Conservation (phyloP, 92 coral and sea anemone species). For the Plumapathes pennacea region DNA sequence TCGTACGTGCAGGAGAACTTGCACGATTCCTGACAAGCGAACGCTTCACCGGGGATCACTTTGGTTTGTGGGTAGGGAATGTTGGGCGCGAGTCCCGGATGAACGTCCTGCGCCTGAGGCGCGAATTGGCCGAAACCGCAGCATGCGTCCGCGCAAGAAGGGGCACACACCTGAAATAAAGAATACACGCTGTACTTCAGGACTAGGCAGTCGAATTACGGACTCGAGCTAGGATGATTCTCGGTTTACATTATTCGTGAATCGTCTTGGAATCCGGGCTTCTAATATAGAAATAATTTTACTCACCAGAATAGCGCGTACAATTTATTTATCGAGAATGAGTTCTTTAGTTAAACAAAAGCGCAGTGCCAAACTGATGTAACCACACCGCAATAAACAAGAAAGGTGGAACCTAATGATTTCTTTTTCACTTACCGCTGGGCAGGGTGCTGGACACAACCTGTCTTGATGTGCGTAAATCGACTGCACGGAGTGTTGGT, state of each 20-base stretch:
- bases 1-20: conserved; percentile 68
- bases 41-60: conserved; percentile 57
- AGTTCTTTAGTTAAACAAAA: neutral
- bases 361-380: too few relatives aligned
- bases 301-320: neutral
- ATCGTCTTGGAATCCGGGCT: too few relatives aligned
- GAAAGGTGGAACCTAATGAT: too few relatives aligned
- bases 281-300: too few relatives aligned
- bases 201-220: neutral
- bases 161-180: conserved; percentile 76
- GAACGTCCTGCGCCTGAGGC: conserved; percentile 6
- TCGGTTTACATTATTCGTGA: too few relatives aligned
- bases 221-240: too few relatives aligned
- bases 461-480: conserved; percentile 61
- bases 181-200: neutral
- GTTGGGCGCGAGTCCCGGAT: conserved; percentile 64
- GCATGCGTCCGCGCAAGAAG: conserved; percentile 80
- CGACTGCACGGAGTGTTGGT: conserved; percentile 5
- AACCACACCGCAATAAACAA: too few relatives aligned
- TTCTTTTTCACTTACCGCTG: conserved; percentile 57
- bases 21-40: conserved; percentile 73
- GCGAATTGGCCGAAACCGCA: conserved; percentile 69
- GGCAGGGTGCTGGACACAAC: conserved; percentile 66
- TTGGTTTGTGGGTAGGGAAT: conserved; percentile 63
- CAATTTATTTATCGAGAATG: neutral